Conservation (phyloP, 2,888 invertebrate genomes). For the Bombyx huttoni region DNA sequence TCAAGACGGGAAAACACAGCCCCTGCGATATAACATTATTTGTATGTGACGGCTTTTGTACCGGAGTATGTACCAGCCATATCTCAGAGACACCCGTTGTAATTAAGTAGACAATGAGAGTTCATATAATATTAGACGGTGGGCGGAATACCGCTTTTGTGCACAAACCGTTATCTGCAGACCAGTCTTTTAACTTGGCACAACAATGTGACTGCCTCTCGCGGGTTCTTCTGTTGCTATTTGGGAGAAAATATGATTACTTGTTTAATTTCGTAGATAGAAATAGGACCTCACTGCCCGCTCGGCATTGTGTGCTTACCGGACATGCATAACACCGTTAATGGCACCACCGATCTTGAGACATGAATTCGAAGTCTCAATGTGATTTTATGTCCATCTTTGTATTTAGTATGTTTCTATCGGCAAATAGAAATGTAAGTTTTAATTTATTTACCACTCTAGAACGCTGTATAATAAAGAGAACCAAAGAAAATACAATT, state of each 20-base stretch:
- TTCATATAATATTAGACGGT: constrained; percentile 47
- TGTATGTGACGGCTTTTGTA: constrained; percentile 60
- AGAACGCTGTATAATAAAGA: no score
- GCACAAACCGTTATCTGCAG: constrained; percentile 52
- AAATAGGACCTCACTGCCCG: no score
- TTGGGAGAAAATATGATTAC: constrained; percentile 7
- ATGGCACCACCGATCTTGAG: no score
- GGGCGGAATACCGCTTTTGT: constrained; percentile 45
- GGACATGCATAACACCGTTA: no score
- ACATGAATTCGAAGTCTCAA: no score
- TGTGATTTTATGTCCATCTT: no score
- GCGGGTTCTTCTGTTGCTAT: constrained; percentile 27
- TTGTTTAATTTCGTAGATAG: no score
- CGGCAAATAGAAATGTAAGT: no score
- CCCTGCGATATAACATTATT: constrained; percentile 53
- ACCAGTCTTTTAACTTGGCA: constrained; percentile 55
- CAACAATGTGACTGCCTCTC: constrained; percentile 39
- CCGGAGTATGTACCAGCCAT: constrained; percentile 45
- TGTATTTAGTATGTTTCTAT: no score
- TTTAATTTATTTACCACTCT: no score
- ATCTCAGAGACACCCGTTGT: constrained; percentile 61
- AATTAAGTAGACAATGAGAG: constrained; percentile 68
- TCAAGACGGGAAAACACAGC: constrained; percentile 38
- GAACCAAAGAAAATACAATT: no score
- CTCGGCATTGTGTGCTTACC: no score